These are phyloP conservation scores for Sebastolobus alascanus DNA, from an alignment of 2,797 vertebrate species.

Conservation along the genomic window DNA sequence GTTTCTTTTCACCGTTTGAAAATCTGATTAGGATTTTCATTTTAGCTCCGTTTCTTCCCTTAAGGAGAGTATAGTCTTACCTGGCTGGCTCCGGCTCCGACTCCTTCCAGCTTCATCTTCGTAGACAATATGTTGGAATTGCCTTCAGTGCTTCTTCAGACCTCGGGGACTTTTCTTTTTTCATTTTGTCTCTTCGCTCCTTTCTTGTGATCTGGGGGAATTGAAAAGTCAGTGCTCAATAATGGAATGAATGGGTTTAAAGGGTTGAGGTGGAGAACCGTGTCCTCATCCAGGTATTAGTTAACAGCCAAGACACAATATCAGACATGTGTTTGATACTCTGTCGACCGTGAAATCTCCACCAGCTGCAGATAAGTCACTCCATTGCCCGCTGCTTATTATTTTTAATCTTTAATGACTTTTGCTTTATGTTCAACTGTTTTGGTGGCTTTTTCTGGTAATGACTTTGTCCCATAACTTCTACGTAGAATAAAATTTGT, in stretches of 20 bases:
- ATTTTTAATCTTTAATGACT: neutral
- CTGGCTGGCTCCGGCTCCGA: neutral
- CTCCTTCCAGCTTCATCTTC: constrained; percentile 34
- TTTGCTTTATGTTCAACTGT: neutral
- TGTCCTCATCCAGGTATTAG: constrained; percentile 48
- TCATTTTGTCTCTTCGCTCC: constrained; percentile 72
- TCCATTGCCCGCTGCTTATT: neutral
- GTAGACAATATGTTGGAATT: constrained; percentile 74
- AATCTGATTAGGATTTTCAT: constrained; percentile 27
- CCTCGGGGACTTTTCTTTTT: constrained; percentile 66
- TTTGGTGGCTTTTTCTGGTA: neutral
- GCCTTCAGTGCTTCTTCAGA: constrained; percentile 63
- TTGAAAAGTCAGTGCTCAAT: constrained; percentile 76
- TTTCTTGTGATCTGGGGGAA: constrained; percentile 64
- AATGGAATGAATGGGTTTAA: constrained; percentile 78
- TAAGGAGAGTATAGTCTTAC: neutral
- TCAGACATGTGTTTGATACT: constrained; percentile 24
- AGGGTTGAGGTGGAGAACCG: constrained; percentile 41
- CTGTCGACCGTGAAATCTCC: neutral
- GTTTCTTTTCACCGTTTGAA: neutral
- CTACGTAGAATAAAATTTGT: neutral
- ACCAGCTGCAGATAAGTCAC: neutral
- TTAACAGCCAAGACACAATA: constrained; percentile 39
- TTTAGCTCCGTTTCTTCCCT: neutral
- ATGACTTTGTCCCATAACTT: neutral